Conservation (phyloP, 2,888 invertebrate genomes). For the Drosophila atripex region DNA sequence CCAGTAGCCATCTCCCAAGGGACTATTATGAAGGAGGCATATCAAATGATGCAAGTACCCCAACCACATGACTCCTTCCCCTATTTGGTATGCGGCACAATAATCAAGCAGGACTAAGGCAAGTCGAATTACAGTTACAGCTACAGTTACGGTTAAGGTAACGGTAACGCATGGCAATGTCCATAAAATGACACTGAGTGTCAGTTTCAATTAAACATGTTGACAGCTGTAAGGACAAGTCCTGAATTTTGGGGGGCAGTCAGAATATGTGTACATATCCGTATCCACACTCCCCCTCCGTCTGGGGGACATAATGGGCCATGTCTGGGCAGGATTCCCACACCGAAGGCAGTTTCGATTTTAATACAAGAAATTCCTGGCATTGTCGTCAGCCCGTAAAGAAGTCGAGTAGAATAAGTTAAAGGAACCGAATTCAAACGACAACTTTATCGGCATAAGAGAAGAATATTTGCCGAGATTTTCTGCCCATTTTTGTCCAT, state of each 20-base stretch:
- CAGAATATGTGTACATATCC: constrained; percentile 37
- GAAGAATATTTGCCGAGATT: constrained; percentile 33
- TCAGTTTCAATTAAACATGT: constrained; percentile 82
- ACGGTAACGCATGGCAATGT: constrained; percentile 73
- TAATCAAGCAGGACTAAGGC: constrained; percentile 62
- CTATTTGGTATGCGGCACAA: constrained; percentile 61
- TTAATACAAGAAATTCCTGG: constrained; percentile 76
- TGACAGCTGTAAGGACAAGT: constrained; percentile 73
- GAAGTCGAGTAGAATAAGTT: constrained; percentile 36
- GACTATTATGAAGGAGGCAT: not conserved
- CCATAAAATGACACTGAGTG: constrained; percentile 81
- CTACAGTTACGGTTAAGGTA: constrained; percentile 60
- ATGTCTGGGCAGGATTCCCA: constrained; percentile 32
- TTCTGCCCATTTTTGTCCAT: constrained; percentile 7
- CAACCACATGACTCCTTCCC: not conserved
- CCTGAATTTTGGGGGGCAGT: constrained; percentile 20
- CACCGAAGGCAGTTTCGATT: constrained; percentile 66
- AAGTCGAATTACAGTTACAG: constrained; percentile 59
- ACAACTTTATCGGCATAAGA: constrained; percentile 67
- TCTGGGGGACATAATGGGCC: constrained; percentile 18
- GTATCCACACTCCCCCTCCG: not conserved
- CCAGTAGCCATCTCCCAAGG: not conserved
- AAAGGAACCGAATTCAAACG: constrained; percentile 32
- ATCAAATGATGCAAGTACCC: constrained; percentile 2
- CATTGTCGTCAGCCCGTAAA: constrained; percentile 60